phyloP scores from a whole-genome alignment of 2,888 invertebrate species.

The Tuberolachnus salignus region DNA sequence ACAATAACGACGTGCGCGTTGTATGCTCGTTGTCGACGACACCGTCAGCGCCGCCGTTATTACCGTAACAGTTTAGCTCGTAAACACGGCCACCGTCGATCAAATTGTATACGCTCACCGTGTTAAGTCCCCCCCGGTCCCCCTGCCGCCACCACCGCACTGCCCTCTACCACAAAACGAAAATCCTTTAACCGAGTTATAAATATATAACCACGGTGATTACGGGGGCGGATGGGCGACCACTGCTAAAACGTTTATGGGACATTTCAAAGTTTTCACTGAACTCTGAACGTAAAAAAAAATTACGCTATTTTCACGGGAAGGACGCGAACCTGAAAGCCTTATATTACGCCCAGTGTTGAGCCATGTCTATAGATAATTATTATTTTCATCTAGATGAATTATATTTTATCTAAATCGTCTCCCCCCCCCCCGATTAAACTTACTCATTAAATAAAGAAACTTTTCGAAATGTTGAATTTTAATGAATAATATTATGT shows the following conservation, averaged over 20 bases:
- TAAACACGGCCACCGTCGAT: background rate
- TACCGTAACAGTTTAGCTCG: background rate
- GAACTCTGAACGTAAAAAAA: background rate
- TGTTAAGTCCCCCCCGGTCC: too few relatives aligned
- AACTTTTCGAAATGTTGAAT: too few relatives aligned
- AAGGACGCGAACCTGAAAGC: background rate
- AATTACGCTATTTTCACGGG: background rate
- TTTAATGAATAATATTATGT: too few relatives aligned
- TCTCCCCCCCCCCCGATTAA: too few relatives aligned
- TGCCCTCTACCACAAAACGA: background rate
- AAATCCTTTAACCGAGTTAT: constrained; percentile 3
- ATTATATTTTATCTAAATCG: too few relatives aligned
- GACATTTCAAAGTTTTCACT: constrained; percentile 2
- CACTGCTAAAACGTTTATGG: background rate
- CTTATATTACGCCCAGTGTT: too few relatives aligned
- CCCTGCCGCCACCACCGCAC: background rate
- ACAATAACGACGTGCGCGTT: background rate
- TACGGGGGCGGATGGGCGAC: background rate
- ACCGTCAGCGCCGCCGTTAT: background rate
- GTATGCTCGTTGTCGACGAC: background rate
- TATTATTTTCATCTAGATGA: background rate
- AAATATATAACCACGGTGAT: background rate
- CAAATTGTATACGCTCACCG: background rate
- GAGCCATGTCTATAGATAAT: too few relatives aligned
- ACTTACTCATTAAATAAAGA: too few relatives aligned